Evolutionary conservation across 2,113 vertebrate species (phyloP).

Genomic region (Grantiella picta): DNA sequence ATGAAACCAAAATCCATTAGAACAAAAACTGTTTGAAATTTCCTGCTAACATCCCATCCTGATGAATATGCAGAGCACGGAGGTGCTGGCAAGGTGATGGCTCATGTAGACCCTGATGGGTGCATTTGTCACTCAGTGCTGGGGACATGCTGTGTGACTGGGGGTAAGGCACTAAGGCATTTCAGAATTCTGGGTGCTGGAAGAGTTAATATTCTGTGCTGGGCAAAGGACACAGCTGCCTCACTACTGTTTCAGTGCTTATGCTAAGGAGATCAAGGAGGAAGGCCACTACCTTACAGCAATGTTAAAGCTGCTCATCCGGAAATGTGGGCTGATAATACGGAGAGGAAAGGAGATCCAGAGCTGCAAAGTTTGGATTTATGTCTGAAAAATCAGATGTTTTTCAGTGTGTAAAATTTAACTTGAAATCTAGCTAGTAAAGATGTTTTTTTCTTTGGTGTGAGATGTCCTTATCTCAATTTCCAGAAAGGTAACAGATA

Average conservation of each 20-base stretch:
- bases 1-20: neutral
- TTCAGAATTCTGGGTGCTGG: neutral
- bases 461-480: neutral
- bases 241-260: neutral
- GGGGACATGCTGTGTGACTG: fast-evolving
- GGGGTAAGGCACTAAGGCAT: neutral
- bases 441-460: neutral
- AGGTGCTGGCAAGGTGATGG: fast-evolving
- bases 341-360: neutral
- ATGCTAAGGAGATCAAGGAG: neutral
- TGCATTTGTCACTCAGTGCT: fast-evolving
- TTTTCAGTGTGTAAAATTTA: neutral
- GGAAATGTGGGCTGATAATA: fast-evolving
- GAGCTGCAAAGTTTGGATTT: neutral
- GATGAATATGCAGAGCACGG: neutral
- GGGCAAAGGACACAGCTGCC: neutral
- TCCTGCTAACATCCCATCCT: neutral
- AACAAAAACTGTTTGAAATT: neutral
- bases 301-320: neutral
- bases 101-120: fast-evolving
- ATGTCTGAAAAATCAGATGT: neutral
- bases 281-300: neutral
- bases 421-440: neutral
- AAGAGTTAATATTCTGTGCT: neutral
- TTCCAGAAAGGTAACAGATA: neutral